Evolutionary conservation across 2,797 vertebrate genomes (phyloP).

Genomic region (Pseudochaenichthys georgianus): DNA sequence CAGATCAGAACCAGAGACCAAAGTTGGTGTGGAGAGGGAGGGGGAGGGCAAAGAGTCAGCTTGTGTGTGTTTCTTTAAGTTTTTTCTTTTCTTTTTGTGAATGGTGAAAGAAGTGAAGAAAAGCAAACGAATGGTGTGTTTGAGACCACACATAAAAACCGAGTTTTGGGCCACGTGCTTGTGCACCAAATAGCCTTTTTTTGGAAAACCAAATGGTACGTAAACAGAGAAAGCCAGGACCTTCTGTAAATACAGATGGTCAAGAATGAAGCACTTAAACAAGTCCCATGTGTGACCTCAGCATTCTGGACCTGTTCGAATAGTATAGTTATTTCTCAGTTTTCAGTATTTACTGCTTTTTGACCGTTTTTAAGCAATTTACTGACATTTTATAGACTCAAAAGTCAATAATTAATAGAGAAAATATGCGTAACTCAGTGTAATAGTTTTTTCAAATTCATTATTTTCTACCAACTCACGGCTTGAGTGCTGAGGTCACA

Average conservation of each 20-base stretch:
- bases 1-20: slow-evolving; percentile 89
- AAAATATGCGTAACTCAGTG: not conserved
- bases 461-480: not conserved
- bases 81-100: slow-evolving; percentile 50
- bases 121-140: slow-evolving; percentile 80
- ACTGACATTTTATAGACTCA: not conserved
- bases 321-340: not conserved
- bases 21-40: slow-evolving; percentile 79
- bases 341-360: not conserved
- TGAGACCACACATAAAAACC: slow-evolving; percentile 82
- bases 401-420: not conserved
- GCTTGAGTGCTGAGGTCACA: slow-evolving; percentile 14
- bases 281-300: slow-evolving; percentile 46
- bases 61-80: slow-evolving; percentile 13
- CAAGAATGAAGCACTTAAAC: slow-evolving; percentile 80
- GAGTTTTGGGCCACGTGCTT: slow-evolving; percentile 70
- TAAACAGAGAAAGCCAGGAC: slow-evolving; percentile 59
- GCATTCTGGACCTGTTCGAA: not conserved
- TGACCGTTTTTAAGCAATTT: not conserved
- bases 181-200: slow-evolving; percentile 73
- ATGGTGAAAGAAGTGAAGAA: slow-evolving; percentile 47
- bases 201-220: slow-evolving; percentile 84
- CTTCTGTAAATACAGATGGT: slow-evolving; percentile 39
- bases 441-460: too few relatives aligned
- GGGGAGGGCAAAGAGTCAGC: slow-evolving; percentile 67